Evolutionary conservation across 2,888 invertebrate genomes (phyloP).

Genomic region (Pterobdella sp.): DNA sequence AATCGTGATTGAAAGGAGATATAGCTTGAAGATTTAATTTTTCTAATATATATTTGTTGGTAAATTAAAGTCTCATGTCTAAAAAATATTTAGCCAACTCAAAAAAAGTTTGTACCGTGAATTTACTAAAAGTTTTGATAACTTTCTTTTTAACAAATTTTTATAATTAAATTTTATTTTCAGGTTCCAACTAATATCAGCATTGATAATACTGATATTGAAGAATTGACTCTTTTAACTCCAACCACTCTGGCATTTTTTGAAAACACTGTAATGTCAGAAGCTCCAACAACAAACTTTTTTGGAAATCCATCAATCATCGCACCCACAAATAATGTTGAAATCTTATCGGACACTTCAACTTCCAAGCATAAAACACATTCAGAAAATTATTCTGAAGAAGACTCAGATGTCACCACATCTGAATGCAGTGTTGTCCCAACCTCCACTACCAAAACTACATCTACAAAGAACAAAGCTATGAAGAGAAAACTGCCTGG

Average conservation of each 20-base stretch:
- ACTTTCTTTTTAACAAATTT: neutral
- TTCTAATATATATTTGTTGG: too few relatives aligned
- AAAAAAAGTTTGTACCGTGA: neutral
- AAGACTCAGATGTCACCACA: conserved; percentile 9
- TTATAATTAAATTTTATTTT: neutral
- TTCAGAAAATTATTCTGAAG: neutral
- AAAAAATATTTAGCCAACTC: neutral
- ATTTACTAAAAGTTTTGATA: neutral
- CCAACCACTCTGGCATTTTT: conserved; percentile 21
- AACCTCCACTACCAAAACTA: neutral
- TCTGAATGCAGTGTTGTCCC: conserved; percentile 8
- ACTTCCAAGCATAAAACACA: neutral
- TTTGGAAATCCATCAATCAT: neutral
- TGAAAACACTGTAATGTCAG: neutral
- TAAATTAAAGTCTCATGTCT: too few relatives aligned
- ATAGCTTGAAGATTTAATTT: too few relatives aligned
- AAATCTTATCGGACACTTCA: neutral
- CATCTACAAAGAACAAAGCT: neutral
- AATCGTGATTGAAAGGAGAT: too few relatives aligned
- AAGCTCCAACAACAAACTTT: neutral
- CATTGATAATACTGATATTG: neutral
- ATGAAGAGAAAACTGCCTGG: conserved; percentile 23
- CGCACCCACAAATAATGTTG: neutral
- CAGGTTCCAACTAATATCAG: neutral
- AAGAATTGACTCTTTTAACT: conserved; percentile 13